These are phyloP conservation scores for Sminthurides bifidus DNA, from an alignment of 1,140 invertebrate species.

Conservation along the genomic window DNA sequence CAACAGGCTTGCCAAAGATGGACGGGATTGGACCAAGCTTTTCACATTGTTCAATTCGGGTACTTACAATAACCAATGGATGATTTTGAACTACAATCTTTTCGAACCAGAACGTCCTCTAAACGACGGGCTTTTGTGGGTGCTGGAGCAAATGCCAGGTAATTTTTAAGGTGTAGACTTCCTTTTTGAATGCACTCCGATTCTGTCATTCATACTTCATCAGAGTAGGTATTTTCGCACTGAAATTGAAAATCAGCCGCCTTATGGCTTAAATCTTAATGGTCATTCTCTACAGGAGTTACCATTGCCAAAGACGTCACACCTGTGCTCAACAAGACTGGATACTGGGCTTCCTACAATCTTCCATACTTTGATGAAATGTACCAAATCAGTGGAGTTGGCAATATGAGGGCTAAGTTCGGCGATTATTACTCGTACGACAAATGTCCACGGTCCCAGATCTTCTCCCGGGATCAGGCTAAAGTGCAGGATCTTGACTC, in stretches of 20 bases:
- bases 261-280: neutral
- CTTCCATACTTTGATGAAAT: conserved; percentile 59
- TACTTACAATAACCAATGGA: conserved; percentile 82
- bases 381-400: conserved; percentile 45
- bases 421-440: conserved; percentile 61
- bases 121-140: conserved; percentile 51
- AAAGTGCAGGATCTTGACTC: conserved; percentile 43
- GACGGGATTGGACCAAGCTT: conserved; percentile 54
- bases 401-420: conserved; percentile 45
- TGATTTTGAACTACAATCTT: conserved; percentile 58
- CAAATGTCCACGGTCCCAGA: conserved; percentile 50
- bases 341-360: conserved; percentile 70
- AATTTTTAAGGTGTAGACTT: conserved; percentile 7
- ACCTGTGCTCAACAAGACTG: conserved; percentile 47
- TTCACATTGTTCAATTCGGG: conserved; percentile 58
- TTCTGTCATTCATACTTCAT: neutral
- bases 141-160: conserved; percentile 73
- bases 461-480: conserved; percentile 49
- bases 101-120: conserved; percentile 43
- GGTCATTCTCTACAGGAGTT: conserved; percentile 12
- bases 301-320: conserved; percentile 56
- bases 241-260: neutral
- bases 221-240: neutral
- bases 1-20: conserved; percentile 62
- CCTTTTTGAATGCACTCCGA: neutral